Conservation (phyloP, 2,888 invertebrate genomes). For the Tholera decimalis region DNA sequence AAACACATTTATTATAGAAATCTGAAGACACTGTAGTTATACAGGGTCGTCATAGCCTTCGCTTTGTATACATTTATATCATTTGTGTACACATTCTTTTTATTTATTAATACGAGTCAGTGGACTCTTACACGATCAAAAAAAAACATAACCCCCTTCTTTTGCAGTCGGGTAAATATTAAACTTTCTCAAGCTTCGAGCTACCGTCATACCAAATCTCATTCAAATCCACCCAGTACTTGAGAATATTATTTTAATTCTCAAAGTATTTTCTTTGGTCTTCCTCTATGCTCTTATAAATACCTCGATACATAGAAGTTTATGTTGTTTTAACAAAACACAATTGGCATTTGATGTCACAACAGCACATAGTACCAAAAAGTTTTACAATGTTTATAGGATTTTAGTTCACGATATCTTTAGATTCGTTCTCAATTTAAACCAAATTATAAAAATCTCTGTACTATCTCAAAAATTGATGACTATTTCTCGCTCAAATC, state of each 20-base stretch:
- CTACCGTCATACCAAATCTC: neutral
- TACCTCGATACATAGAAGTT: no score
- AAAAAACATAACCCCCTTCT: no score
- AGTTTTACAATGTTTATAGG: neutral
- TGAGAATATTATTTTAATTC: no score
- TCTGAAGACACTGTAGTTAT: neutral
- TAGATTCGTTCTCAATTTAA: conserved; percentile 2
- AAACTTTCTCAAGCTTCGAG: no score
- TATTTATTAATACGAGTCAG: no score
- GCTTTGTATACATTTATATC: neutral
- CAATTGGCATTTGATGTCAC: neutral
- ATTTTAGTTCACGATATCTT: neutral
- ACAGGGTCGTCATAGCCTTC: neutral
- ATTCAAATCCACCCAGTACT: neutral
- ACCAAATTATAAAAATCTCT: conserved; percentile 22
- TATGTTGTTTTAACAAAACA: no score
- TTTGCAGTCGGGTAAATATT: no score
- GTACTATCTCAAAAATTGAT: no score
- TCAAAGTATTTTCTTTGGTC: neutral
- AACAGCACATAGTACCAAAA: neutral
- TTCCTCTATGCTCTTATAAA: neutral
- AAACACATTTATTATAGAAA: neutral
- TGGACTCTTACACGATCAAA: no score
- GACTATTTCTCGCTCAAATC: no score
- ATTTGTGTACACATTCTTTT: neutral